Evolutionary conservation across 2,888 invertebrate species (phyloP).

Genomic region (Poecilobothrus nobilitatus): DNA sequence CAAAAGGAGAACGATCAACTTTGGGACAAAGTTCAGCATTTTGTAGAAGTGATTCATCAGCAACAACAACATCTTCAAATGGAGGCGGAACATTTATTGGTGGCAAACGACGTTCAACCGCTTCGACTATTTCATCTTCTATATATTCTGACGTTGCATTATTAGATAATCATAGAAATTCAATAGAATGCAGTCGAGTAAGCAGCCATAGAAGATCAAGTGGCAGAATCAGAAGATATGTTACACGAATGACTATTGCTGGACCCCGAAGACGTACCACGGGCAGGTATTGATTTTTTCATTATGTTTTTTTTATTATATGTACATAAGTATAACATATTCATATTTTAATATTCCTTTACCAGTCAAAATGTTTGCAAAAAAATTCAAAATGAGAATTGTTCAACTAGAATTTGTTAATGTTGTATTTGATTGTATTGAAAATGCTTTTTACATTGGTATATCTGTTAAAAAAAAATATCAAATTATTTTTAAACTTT

Average conservation of each 20-base stretch:
- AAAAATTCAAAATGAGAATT: too few species aligned
- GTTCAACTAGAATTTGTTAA: too few species aligned
- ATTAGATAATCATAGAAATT: conserved; percentile 40
- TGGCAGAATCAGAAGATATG: conserved; percentile 39
- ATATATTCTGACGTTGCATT: conserved; percentile 39
- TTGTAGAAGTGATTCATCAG: conserved; percentile 43
- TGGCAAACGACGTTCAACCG: conserved; percentile 39
- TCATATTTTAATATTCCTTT: too few species aligned
- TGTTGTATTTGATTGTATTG: too few species aligned
- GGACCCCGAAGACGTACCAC: conserved; percentile 43
- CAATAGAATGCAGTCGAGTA: conserved; percentile 38
- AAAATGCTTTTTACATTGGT: too few species aligned
- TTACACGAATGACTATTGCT: conserved; percentile 41
- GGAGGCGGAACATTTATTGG: conserved; percentile 40
- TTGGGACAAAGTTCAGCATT: conserved; percentile 30
- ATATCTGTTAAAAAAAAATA: too few species aligned
- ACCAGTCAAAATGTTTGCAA: too few species aligned
- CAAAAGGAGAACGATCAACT: conserved; percentile 38
- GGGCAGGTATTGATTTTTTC: conserved; percentile 40
- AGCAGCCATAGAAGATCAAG: conserved; percentile 37
- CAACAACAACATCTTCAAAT: conserved; percentile 41
- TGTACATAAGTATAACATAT: too few species aligned
- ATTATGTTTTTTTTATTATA: too few species aligned
- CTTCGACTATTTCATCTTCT: conserved; percentile 42
- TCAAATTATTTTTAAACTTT: too few species aligned